Conservation (phyloP, 2,888 invertebrate species). For the Strigamia transsilvanica region DNA sequence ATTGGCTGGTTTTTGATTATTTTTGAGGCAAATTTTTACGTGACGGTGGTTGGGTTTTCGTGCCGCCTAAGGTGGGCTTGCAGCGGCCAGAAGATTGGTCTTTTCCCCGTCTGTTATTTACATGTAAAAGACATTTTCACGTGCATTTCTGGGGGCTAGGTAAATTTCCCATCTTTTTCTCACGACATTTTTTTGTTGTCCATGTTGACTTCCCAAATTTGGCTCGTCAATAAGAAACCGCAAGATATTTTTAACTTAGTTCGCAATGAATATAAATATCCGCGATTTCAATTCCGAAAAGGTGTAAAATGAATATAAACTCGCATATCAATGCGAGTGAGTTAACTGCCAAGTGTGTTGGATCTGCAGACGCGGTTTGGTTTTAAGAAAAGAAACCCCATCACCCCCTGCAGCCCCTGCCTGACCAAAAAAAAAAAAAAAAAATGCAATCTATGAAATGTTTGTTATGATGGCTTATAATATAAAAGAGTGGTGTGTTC, state of each 20-base stretch:
- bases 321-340: neutral
- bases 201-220: neutral
- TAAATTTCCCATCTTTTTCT: neutral
- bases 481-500: conserved; percentile 2
- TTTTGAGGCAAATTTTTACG: too few species aligned
- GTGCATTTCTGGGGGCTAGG: neutral
- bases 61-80: too few species aligned
- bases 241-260: neutral
- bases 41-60: too few species aligned
- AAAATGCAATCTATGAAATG: neutral
- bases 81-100: neutral
- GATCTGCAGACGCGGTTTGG: neutral
- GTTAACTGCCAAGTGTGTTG: neutral
- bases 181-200: neutral
- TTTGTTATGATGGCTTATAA: neutral
- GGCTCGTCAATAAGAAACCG: neutral
- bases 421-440: neutral
- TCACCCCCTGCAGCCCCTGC: too few species aligned
- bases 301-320: neutral
- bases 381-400: neutral
- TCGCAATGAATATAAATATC: neutral
- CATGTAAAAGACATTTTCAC: neutral
- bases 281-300: neutral
- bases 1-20: too few species aligned
- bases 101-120: neutral